Base-by-base conservation (phyloP, 2,113 vertebrate species). In the Protobothrops mucrosquamatus region DNA sequence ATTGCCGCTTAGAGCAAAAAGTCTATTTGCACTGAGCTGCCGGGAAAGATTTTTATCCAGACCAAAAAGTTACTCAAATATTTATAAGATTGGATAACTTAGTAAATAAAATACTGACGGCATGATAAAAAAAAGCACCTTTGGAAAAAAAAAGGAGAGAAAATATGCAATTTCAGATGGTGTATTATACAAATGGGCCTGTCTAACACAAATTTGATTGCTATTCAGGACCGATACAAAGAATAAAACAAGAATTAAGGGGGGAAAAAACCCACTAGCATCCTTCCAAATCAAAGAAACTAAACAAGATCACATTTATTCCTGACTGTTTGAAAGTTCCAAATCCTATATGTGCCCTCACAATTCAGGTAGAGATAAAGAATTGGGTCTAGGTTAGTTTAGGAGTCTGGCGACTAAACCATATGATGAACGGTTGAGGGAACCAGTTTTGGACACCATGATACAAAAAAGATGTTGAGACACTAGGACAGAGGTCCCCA, bases 21-120 rank as follows among this genome's bases (percentile, higher is more conserved):
- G 89, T 95, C 94, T 95, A 97, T 94, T 96, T 96, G 94, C 94
- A 94, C 95, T 94, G 94, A 97, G 92, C 93, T 97, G 96, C 97
- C 95, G 97, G 94, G 95, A 96, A 98, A 96, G 94, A 96, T 97
- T 97, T 98, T 97, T 97, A 97, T 96, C 95, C 96, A 94, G 94
- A 97, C 94, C 93, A 98, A 96, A 85, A 97, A 97, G 96, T 97
- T 97, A 96, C 94, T 98, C 89, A 98, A 98, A 98, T 98, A 98
- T 97, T 98, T 97, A 97, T 97, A 97, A 97, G 96, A 94, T 92
- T 96, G 96, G 95, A 97, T 96, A 96, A 98, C 97, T 98, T 96
- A 96, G 94, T 96, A 97, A 96, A 96, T 94, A 97, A 98, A 97
- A 97, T 96, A 96, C 94, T 97, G 96, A 97, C 96, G 95, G 95